A percentile compares a stretch with the other conserved stretches of the same genome.
phyloP scores from a whole-genome alignment of 2,113 vertebrate species.

The Cinclus cinclus region DNA sequence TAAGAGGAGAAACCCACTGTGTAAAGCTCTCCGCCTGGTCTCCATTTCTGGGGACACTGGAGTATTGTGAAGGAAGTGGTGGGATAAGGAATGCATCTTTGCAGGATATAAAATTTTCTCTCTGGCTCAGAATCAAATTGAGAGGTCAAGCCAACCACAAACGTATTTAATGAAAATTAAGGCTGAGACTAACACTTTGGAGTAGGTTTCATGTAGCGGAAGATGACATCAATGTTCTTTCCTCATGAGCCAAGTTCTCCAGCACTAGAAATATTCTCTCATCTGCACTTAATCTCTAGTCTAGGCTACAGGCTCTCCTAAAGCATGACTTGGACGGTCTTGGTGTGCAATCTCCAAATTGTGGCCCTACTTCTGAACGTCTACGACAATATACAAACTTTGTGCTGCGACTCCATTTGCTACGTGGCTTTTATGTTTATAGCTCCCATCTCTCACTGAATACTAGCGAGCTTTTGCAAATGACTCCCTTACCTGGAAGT shows the following conservation, averaged over 20 bases:
- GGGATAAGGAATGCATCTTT: slow-evolving; percentile 11
- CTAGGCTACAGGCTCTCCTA: neutral
- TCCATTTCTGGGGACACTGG: neutral
- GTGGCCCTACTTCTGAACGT: neutral
- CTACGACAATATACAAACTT: neutral
- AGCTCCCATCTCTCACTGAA: neutral
- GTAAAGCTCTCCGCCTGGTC: slow-evolving; percentile 16
- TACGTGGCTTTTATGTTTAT: accelerated
- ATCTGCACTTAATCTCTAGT: neutral
- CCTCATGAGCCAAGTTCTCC: neutral
- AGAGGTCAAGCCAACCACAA: slow-evolving; percentile 6
- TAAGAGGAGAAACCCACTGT: neutral
- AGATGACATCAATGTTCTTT: slow-evolving; percentile 41
- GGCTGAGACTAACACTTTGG: neutral
- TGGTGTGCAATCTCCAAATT: neutral
- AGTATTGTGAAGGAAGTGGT: slow-evolving; percentile 14
- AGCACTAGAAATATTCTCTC: neutral
- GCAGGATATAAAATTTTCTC: slow-evolving; percentile 9
- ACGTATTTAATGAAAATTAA: slow-evolving; percentile 11
- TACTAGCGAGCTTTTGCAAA: neutral
- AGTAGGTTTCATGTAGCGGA: neutral
- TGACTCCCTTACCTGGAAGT: accelerated
- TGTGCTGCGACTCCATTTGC: neutral
- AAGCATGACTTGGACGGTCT: neutral
- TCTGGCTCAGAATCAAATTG: slow-evolving; percentile 31